Evolutionary conservation across 2,888 invertebrate genomes (phyloP), one percentile per base, ranked within the genome.

Genomic region (Euzophera pinguis): DNA sequence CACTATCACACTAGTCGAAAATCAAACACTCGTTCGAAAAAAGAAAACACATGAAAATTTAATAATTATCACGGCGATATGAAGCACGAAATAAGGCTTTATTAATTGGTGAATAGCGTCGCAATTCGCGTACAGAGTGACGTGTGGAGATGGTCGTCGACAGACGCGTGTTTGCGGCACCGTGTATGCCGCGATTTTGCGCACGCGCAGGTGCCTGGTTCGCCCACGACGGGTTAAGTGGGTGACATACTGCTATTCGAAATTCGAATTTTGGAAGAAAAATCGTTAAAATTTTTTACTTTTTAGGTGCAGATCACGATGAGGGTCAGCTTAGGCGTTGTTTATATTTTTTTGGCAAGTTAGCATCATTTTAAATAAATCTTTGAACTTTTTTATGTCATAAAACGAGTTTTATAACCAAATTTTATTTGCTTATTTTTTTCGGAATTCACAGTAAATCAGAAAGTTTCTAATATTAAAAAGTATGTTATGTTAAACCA

Each of bases 111-210:
- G 12, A 12, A 55, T 73, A 77, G 60, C 62, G 74, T 69, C 53
- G 62, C 57, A 58, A 63, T 56, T 76, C 57, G 67, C 68, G 49
- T 50, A 49, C 43, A 48, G 52, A 52, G 52, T 45, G 49, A 39
- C 53, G 54, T 53, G 56, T 56, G 60, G 45, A 59, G 64, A 61
- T 63, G 67, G 63, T 71, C 67, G 61, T 62, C 65, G 54, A 50
- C 56, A 56, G 64, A 75, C 70, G 81, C 88, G 89, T 88, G 84
- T 73, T 68, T 22, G 72, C 81, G 65, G 74, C 74, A 63, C 67
- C 73, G 75, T 75, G 77, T 62, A 63, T 74, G 80, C 81, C 74
- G 78, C 73, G 69, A 76, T 65, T 87, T 84, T 86, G 88, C 84
- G 79, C 78, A 58, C 42, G 69, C 73, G 71, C 80, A 75, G 78